Base-by-base conservation (phyloP, 2,797 vertebrate genomes). In the Lacerta bilineata region DNA sequence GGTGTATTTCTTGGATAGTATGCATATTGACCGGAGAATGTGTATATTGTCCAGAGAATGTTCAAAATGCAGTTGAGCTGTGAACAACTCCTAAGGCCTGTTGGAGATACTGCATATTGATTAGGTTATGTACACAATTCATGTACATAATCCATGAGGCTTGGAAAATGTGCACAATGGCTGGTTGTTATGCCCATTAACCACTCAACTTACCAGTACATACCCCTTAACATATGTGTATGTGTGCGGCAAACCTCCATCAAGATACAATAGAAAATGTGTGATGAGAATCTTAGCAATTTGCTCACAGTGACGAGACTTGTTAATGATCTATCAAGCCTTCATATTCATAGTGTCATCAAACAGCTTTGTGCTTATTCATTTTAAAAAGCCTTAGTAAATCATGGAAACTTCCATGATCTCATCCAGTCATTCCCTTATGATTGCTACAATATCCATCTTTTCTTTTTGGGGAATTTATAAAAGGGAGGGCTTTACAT, bases 361-460 rank as follows among this genome's bases (percentile, higher is more conserved):
- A 95, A 93, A 93, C 72, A 92, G 90, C 92, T 94, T 90, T 94
- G 91, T 95, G 92, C 91, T 89, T 95, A 92, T 93, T 95, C 94
- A 92, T 93, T 92, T 87, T 85, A 90, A 90, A 94, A 91, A 95
- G 92, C 91, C 91, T 93, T 93, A 93, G 92, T 94, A 91, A 95
- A 92, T 95, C 93, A 90, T 94, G 94, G 84, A 59, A 68, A 92
- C 94, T 96, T 96, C 95, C 95, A 95, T 96, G 95, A 95, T 94
- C 95, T 96, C 93, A 96, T 81, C 93, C 92, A 84, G 85, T 94
- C 78, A 85, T 85, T 89, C 78, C 72, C 59, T 86, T 81, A 85
- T 82, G 71, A 69, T 41, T 85, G 71, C 72, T 89, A 76, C 46
- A 59, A 85, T 86, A 81, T 82, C 41, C 46, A 39, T 69, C 61